Evolutionary conservation across 2,113 vertebrate genomes (phyloP).

Genomic region (Oreocharis arfaki): DNA sequence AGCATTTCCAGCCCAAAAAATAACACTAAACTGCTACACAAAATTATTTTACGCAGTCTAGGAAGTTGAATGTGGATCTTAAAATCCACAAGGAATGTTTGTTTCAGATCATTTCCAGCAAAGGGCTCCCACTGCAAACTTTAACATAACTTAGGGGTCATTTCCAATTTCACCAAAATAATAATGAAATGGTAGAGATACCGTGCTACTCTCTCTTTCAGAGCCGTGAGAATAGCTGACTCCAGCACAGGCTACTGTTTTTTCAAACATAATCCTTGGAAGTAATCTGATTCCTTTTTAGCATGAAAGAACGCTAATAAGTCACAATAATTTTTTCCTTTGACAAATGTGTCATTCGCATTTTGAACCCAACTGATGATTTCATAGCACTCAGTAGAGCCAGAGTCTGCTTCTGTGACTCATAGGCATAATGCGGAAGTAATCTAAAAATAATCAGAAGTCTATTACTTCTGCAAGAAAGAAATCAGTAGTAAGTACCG

Average conservation of each 20-base stretch:
- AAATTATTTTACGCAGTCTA: background rate
- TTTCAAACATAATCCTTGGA: constrained; percentile 36
- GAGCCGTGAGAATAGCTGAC: background rate
- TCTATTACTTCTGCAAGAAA: constrained; percentile 60
- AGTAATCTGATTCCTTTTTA: constrained; percentile 27
- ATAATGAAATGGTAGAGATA: background rate
- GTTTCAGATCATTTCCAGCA: background rate
- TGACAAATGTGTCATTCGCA: background rate
- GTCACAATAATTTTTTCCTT: constrained; percentile 52
- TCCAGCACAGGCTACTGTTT: background rate
- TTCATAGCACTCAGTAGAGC: constrained; percentile 50
- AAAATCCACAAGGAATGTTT: background rate
- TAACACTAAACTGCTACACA: background rate
- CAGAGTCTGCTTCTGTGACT: constrained; percentile 34
- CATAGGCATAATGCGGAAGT: constrained; percentile 42
- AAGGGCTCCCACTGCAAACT: background rate
- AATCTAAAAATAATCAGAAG: constrained; percentile 63
- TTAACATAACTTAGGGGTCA: background rate
- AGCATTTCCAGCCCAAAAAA: background rate
- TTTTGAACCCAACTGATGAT: constrained; percentile 37
- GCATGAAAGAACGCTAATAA: constrained; percentile 25
- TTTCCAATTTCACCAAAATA: constrained; percentile 9
- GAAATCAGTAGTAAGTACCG: constrained; percentile 62
- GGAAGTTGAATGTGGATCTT: background rate
- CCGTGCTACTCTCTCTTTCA: background rate